These are phyloP conservation scores for Stenurella melanura DNA, from an alignment of 2,888 invertebrate species.

Conservation along the genomic window DNA sequence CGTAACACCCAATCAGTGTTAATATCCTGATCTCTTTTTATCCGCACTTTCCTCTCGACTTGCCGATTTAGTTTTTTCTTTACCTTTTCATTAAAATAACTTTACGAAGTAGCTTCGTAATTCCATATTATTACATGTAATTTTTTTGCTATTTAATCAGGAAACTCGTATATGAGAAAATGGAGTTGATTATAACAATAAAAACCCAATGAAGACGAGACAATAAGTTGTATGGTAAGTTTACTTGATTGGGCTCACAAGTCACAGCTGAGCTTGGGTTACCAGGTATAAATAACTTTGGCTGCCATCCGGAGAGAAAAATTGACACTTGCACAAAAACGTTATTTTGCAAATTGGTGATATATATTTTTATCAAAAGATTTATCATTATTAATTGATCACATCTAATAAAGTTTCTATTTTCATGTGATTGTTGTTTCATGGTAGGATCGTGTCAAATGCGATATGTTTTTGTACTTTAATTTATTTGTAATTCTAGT, in stretches of 20 bases:
- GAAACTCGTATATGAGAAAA: not conserved
- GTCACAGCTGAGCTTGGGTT: not conserved
- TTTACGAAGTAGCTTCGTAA: not conserved
- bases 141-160: conserved; percentile 4
- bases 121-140: not conserved
- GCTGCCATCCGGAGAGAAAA: not conserved
- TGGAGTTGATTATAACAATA: not conserved
- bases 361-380: not conserved
- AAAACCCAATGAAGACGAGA: not conserved
- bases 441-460: too few species aligned
- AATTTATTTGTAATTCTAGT: too few species aligned
- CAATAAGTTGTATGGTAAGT: conserved; percentile 4
- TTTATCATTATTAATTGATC: not conserved
- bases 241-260: not conserved
- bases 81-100: not conserved
- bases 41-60: not conserved
- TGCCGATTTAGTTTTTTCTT: not conserved
- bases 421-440: too few species aligned
- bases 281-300: not conserved
- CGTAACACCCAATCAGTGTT: too few species aligned
- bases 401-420: too few species aligned
- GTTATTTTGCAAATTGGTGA: not conserved
- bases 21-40: not conserved
- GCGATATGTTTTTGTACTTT: too few species aligned
- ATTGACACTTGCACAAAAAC: not conserved